Evolutionary conservation across 2,797 vertebrate genomes (phyloP).

Genomic region (Argya squamiceps): DNA sequence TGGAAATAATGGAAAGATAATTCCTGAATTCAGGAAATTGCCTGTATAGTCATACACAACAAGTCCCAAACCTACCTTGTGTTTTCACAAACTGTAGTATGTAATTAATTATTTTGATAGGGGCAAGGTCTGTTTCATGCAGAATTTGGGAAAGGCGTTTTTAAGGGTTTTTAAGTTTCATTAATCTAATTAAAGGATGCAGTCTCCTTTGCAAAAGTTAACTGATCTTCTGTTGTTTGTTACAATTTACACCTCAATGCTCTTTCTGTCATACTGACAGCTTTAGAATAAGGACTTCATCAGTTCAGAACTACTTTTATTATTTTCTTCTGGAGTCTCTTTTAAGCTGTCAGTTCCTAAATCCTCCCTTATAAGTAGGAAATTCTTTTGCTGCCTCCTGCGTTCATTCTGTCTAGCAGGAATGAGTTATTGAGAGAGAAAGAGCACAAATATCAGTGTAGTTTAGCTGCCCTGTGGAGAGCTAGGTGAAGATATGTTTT

Average conservation of each 20-base stretch:
- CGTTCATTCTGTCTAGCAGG: not conserved
- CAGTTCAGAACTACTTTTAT: not conserved
- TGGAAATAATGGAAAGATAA: not conserved
- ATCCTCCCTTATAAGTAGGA: not conserved
- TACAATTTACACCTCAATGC: not conserved
- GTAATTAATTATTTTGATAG: not conserved
- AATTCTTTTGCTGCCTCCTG: slow-evolving; percentile 4
- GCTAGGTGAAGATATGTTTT: not conserved
- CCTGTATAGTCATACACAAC: not conserved
- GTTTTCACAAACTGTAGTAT: not conserved
- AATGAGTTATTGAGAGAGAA: not conserved
- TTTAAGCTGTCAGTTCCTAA: not conserved
- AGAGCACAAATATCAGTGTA: not conserved
- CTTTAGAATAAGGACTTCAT: not conserved
- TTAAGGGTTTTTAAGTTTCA: not conserved
- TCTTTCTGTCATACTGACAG: not conserved
- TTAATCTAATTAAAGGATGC: not conserved
- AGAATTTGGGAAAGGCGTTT: not conserved
- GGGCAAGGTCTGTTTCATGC: not conserved
- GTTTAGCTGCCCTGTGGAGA: not conserved
- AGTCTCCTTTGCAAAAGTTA: not conserved
- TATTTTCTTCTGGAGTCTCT: not conserved
- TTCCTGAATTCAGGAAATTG: not conserved
- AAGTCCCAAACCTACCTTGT: not conserved
- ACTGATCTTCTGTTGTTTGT: not conserved